A percentile compares a stretch with the other conserved stretches of the same genome.
These are phyloP conservation scores for Sylvicola cinctus DNA, from an alignment of 2,888 invertebrate genomes.

Conservation along the genomic window DNA sequence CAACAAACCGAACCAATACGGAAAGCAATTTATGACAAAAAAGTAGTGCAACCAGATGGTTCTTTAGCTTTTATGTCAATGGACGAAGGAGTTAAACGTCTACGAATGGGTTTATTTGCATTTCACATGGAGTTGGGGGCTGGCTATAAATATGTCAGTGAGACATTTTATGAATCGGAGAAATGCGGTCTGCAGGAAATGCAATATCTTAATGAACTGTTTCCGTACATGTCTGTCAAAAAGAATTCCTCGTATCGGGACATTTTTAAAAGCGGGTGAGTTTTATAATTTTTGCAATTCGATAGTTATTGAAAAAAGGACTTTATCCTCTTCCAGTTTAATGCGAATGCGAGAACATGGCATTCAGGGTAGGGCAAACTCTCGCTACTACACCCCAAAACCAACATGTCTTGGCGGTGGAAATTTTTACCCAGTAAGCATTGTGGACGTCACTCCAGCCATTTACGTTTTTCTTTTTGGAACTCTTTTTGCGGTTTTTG, in stretches of 20 bases:
- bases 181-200: conserved; percentile 48
- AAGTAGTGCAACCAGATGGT: conserved; percentile 36
- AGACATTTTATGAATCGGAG: conserved; percentile 41
- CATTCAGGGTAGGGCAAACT: conserved; percentile 25
- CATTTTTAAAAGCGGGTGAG: conserved; percentile 38
- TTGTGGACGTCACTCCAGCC: too few relatives aligned
- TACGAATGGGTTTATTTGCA: conserved; percentile 37
- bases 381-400: background rate
- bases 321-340: conserved; percentile 20
- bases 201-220: conserved; percentile 34
- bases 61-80: conserved; percentile 35
- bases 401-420: background rate
- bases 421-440: too few relatives aligned
- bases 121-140: conserved; percentile 42
- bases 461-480: too few relatives aligned
- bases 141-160: conserved; percentile 40
- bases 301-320: background rate
- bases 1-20: conserved; percentile 38
- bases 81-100: conserved; percentile 30
- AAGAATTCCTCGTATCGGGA: conserved; percentile 37
- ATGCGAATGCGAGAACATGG: conserved; percentile 34
- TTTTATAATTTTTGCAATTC: background rate
- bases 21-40: conserved; percentile 36
- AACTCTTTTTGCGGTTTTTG: too few relatives aligned
- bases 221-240: conserved; percentile 37